phyloP scores from a whole-genome alignment of 2,888 invertebrate species.

The Troides helena region DNA sequence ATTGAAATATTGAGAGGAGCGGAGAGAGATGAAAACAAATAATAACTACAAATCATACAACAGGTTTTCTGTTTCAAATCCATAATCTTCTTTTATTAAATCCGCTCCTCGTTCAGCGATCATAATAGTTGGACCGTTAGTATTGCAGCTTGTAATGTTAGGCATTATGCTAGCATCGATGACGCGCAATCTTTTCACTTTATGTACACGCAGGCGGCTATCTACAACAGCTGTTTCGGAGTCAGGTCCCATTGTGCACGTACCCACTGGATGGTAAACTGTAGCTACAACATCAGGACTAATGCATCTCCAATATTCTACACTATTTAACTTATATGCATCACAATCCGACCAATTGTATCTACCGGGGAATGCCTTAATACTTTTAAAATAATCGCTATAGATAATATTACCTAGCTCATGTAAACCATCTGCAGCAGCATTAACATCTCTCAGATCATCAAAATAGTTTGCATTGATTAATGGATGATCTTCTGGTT shows the following conservation, averaged over 20 bases:
- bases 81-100: conserved; percentile 80
- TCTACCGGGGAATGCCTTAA: conserved; percentile 46
- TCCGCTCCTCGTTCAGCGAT: conserved; percentile 89
- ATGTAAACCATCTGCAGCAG: conserved; percentile 48
- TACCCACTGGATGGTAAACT: conserved; percentile 86
- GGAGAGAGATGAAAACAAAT: not conserved
- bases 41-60: not conserved
- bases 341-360: conserved; percentile 49
- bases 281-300: conserved; percentile 66
- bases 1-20: no score
- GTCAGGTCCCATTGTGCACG: conserved; percentile 79
- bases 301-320: conserved; percentile 55
- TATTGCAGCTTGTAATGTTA: conserved; percentile 86
- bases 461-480: conserved; percentile 79
- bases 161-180: conserved; percentile 91
- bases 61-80: not conserved
- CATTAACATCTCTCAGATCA: conserved; percentile 73
- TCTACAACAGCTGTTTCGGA: conserved; percentile 56
- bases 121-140: conserved; percentile 89
- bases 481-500: conserved; percentile 80
- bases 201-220: conserved; percentile 82
- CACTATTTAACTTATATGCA: conserved; percentile 42
- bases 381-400: conserved; percentile 48
- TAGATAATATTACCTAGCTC: conserved; percentile 48
- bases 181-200: conserved; percentile 83